These are phyloP conservation scores for Rhynchomys soricoides DNA, from an alignment of 2,113 vertebrate genomes.

Conservation along the genomic window DNA sequence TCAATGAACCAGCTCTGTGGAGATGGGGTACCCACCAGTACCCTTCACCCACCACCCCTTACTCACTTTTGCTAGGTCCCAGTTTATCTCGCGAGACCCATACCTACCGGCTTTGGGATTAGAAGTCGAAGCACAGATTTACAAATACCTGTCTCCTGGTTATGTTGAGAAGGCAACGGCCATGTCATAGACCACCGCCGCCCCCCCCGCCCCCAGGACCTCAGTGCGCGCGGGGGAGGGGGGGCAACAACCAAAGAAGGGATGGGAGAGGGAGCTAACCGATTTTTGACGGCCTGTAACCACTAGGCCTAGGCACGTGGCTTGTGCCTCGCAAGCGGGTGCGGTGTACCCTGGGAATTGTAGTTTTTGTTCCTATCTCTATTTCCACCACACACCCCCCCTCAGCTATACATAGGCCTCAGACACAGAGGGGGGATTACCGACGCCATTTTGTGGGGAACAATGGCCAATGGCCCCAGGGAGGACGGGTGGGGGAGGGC, in stretches of 20 bases:
- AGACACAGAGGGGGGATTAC: conserved; percentile 28
- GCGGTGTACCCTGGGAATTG: conserved; percentile 76
- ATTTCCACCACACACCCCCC: not conserved
- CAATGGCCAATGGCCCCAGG: conserved; percentile 49
- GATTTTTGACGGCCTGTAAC: conserved; percentile 65
- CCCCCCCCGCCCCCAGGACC: not conserved
- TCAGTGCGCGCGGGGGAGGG: conserved; percentile 60
- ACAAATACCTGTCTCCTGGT: conserved; percentile 62
- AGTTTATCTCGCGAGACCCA: conserved; percentile 67
- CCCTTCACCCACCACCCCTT: conserved; percentile 48
- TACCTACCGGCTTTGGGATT: conserved; percentile 73
- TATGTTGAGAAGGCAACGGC: conserved; percentile 48
- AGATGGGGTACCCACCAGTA: conserved; percentile 38
- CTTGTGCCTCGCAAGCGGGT: conserved; percentile 49
- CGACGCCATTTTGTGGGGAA: conserved; percentile 72
- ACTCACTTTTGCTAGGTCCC: conserved; percentile 57
- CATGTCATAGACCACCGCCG: not conserved
- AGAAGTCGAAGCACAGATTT: conserved; percentile 77
- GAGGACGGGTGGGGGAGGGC: conserved; percentile 46
- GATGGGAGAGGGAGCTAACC: conserved; percentile 60
- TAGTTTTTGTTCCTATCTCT: conserved; percentile 70
- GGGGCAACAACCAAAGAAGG: conserved; percentile 41
- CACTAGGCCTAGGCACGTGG: conserved; percentile 76
- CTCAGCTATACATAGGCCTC: conserved; percentile 43
- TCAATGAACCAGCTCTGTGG: not conserved